These are phyloP conservation scores for Rhabdornis inornatus DNA, from an alignment of 2,113 vertebrate genomes.

Conservation along the genomic window DNA sequence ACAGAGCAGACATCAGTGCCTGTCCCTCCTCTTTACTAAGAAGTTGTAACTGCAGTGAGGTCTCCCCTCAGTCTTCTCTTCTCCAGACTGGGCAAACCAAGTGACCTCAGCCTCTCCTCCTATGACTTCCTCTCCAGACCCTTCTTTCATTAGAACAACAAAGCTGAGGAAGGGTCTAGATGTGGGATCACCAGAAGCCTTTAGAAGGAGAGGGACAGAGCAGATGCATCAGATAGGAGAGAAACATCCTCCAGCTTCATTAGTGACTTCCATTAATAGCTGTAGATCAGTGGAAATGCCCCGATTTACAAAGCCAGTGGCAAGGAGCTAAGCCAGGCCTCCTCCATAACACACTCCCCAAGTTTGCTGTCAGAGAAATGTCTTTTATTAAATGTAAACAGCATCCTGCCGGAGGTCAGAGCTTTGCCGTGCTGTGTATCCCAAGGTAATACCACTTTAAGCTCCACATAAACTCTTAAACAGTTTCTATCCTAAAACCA, in stretches of 20 bases:
- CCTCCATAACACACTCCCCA: conserved; percentile 40
- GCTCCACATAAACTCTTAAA: conserved; percentile 80
- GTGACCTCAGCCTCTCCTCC: not conserved
- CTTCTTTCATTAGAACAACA: not conserved
- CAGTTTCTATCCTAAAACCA: conserved; percentile 87
- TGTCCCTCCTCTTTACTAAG: too few species aligned
- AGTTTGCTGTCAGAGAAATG: conserved; percentile 69
- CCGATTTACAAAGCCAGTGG: not conserved
- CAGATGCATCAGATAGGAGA: not conserved
- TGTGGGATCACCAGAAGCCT: not conserved
- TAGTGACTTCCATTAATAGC: not conserved
- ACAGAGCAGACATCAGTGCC: not conserved
- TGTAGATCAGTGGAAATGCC: not conserved
- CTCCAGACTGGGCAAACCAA: not conserved
- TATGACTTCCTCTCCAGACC: not conserved
- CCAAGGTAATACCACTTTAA: conserved; percentile 84
- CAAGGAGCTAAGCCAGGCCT: not conserved
- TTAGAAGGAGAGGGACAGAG: not conserved
- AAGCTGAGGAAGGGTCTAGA: not conserved
- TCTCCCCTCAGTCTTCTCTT: not conserved
- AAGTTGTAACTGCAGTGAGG: not conserved
- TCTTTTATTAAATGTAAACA: conserved; percentile 76
- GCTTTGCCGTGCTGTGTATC: conserved; percentile 59
- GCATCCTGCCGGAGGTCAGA: conserved; percentile 68
- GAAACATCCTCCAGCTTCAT: not conserved